Percentiles rank a stretch among this genome's conserved stretches.
phyloP scores from a whole-genome alignment of 2,888 invertebrate species.

The Lagria hirta region DNA sequence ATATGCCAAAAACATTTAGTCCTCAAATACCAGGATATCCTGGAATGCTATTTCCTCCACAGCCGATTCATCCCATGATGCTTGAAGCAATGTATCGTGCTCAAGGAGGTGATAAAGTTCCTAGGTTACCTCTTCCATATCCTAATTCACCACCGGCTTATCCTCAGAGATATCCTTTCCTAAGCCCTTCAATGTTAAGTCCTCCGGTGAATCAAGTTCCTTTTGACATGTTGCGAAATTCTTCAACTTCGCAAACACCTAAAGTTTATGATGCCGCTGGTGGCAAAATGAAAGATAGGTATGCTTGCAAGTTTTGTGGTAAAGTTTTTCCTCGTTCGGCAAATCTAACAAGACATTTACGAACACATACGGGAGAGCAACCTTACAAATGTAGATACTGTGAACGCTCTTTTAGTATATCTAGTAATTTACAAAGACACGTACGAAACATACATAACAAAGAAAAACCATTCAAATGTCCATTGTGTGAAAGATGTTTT shows the following conservation, averaged over 20 bases:
- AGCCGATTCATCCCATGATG: conserved; percentile 69
- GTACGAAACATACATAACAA: conserved; percentile 99
- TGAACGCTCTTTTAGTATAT: conserved; percentile 98
- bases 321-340: conserved; percentile 97
- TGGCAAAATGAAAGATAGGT: conserved; percentile 67
- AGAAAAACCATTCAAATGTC: conserved; percentile 96
- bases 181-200: conserved; percentile 54
- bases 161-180: conserved; percentile 54
- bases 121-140: conserved; percentile 62
- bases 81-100: conserved; percentile 70
- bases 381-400: conserved; percentile 98
- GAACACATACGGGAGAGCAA: conserved; percentile 98
- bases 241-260: conserved; percentile 44
- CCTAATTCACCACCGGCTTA: conserved; percentile 56
- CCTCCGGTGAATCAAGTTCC: conserved; percentile 56
- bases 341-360: conserved; percentile 92
- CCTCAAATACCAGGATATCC: conserved; percentile 50
- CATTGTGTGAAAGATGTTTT: conserved; percentile 95
- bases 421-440: conserved; percentile 96
- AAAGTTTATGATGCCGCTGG: conserved; percentile 55
- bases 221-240: conserved; percentile 62
- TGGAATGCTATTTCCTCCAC: conserved; percentile 61
- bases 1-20: conserved; percentile 45
- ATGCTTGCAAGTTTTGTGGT: conserved; percentile 97
- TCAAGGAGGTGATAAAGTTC: conserved; percentile 59